These are phyloP conservation scores for Sarcophaga bullata DNA, from an alignment of 1,140 invertebrate species.

Conservation along the genomic window DNA sequence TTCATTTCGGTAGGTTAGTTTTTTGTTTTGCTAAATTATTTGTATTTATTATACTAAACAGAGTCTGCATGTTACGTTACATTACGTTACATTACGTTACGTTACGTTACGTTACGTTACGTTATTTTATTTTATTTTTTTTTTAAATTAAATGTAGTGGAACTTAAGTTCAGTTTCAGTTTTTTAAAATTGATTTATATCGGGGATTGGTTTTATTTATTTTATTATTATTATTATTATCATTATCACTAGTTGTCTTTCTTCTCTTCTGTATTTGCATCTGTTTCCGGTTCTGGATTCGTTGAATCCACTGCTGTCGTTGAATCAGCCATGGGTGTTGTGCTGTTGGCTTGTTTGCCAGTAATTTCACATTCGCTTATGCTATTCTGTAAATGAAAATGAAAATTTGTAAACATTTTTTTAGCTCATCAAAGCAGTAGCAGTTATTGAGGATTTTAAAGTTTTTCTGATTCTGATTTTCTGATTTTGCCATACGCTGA, in stretches of 20 bases:
- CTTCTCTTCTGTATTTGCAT: constrained; percentile 28
- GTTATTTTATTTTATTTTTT: neutral
- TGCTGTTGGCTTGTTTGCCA: constrained; percentile 23
- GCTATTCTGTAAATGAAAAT: constrained; percentile 42
- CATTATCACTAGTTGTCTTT: constrained; percentile 41
- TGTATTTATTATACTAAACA: neutral
- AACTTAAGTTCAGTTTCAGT: constrained; percentile 17
- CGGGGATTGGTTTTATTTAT: neutral
- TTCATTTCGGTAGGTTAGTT: constrained; percentile 37
- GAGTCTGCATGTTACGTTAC: neutral
- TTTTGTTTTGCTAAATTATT: constrained; percentile 3
- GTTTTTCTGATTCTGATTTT: too few relatives aligned
- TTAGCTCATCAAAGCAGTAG: too few relatives aligned
- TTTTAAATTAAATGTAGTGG: neutral
- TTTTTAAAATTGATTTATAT: neutral
- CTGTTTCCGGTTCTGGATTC: neutral
- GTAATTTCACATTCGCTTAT: constrained; percentile 44
- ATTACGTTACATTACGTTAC: neutral
- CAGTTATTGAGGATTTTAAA: too few relatives aligned
- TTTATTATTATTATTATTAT: constrained; percentile 22
- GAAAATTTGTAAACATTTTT: neutral
- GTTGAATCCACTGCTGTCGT: constrained; percentile 21
- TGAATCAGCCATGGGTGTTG: constrained; percentile 24
- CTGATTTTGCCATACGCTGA: too few relatives aligned
- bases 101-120: neutral